A percentile compares a stretch with the other conserved stretches of the same genome.
Conservation (phyloP, 2,797 vertebrate genomes). For the Chiloscyllium punctatum region DNA sequence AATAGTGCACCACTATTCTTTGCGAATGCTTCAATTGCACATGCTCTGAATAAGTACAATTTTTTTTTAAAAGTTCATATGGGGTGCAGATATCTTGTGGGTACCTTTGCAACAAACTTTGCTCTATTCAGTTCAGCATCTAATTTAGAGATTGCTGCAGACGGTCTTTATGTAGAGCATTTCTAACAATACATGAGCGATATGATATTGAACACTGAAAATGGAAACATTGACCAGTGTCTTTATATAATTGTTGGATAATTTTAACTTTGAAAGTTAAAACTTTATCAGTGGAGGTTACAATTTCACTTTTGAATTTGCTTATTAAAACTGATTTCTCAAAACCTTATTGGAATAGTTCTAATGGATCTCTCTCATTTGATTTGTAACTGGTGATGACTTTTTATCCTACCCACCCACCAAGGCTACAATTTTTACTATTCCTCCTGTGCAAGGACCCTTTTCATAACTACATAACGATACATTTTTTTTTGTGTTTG, state of each 20-base stretch:
- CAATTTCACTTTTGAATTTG: too few relatives aligned
- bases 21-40: background rate
- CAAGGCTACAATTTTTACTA: background rate
- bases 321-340: too few relatives aligned
- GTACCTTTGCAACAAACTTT: background rate
- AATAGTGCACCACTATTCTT: background rate
- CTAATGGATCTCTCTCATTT: background rate
- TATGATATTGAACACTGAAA: background rate
- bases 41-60: background rate
- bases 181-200: background rate
- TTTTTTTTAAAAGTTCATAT: too few relatives aligned
- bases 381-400: background rate
- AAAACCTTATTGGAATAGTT: background rate
- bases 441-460: background rate
- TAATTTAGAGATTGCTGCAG: background rate
- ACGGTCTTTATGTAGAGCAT: too few relatives aligned
- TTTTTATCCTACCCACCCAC: background rate
- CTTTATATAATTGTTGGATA: background rate
- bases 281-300: background rate
- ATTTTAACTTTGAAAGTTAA: background rate
- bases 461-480: background rate
- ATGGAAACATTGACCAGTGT: background rate
- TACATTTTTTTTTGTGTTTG: background rate
- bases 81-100: background rate
- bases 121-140: background rate